A percentile compares a stretch with the other conserved stretches of the same genome.
phyloP scores from a whole-genome alignment of 2,797 vertebrate species.

The Argya squamiceps region DNA sequence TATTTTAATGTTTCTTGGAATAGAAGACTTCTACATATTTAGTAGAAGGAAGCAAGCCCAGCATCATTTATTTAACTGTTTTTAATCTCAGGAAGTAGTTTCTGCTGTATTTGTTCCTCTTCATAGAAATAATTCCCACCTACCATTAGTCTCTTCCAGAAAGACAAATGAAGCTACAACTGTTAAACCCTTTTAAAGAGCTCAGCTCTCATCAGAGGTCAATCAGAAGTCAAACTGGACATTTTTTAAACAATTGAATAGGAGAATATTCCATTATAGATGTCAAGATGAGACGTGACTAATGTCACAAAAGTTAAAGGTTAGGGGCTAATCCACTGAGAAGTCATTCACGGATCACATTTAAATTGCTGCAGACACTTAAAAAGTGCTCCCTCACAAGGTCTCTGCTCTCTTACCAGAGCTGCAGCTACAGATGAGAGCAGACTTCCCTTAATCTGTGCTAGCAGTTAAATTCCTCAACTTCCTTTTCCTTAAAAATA shows the following conservation, averaged over 20 bases:
- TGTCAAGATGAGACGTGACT: slow-evolving; percentile 65
- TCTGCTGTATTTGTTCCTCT: background rate
- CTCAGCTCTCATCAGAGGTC: slow-evolving; percentile 56
- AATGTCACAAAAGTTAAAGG: slow-evolving; percentile 66
- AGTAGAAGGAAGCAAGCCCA: background rate
- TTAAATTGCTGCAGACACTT: slow-evolving; percentile 60
- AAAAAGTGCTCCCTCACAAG: slow-evolving; percentile 8
- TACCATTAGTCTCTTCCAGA: background rate
- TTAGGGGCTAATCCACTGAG: slow-evolving; percentile 64
- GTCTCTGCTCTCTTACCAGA: background rate
- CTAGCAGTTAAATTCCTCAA: background rate
- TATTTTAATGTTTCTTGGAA: background rate
- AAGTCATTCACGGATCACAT: slow-evolving; percentile 53
- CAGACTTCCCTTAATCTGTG: background rate
- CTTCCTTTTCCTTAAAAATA: background rate
- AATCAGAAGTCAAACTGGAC: slow-evolving; percentile 57
- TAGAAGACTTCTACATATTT: background rate
- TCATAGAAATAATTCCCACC: background rate
- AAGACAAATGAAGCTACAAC: slow-evolving; percentile 9
- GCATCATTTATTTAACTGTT: background rate
- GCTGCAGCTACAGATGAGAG: background rate
- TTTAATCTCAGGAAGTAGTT: background rate
- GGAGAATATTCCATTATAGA: slow-evolving; percentile 64
- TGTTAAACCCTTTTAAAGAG: slow-evolving; percentile 10
- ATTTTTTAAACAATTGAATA: slow-evolving; percentile 70